Conservation (phyloP, 2,797 vertebrate genomes). For the Cynodonichthys magdalenae region DNA sequence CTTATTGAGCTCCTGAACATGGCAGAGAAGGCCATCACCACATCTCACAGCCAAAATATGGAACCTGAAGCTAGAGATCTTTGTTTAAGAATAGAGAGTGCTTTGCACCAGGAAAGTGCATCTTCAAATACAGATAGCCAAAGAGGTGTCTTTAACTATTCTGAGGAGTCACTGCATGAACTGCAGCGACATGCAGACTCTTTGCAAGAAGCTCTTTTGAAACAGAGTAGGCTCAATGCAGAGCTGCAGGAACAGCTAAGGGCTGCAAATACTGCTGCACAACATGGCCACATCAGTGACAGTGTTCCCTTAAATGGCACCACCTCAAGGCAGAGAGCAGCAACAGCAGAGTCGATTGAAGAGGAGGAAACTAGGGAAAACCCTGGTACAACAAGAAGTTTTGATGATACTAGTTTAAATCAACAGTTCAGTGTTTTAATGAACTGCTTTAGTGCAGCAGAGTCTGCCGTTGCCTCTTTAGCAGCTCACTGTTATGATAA, state of each 20-base stretch:
- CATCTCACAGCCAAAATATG: slow-evolving; percentile 24
- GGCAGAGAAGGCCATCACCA: slow-evolving; percentile 59
- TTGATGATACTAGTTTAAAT: slow-evolving; percentile 22
- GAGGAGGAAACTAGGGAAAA: slow-evolving; percentile 25
- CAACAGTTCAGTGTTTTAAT: slow-evolving; percentile 51
- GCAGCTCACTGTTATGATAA: slow-evolving; percentile 57
- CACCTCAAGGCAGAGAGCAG: slow-evolving; percentile 13
- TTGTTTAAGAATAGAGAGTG: slow-evolving; percentile 58
- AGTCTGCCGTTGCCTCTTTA: slow-evolving; percentile 71
- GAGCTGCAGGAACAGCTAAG: slow-evolving; percentile 72
- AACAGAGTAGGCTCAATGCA: slow-evolving; percentile 66
- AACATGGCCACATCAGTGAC: neutral
- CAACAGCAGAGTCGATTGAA: slow-evolving; percentile 17
- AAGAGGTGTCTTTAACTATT: slow-evolving; percentile 2
- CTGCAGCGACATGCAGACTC: slow-evolving; percentile 61
- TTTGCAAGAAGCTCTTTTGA: slow-evolving; percentile 72
- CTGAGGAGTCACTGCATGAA: slow-evolving; percentile 29
- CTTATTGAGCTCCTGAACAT: slow-evolving; percentile 72
- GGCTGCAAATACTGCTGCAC: slow-evolving; percentile 44
- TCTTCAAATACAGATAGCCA: slow-evolving; percentile 32
- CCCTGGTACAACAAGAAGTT: neutral
- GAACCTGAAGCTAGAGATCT: slow-evolving; percentile 55
- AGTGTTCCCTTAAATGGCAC: slow-evolving; percentile 21
- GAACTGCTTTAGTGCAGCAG: slow-evolving; percentile 73
- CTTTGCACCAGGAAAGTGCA: slow-evolving; percentile 45